phyloP scores from a whole-genome alignment of 2,888 invertebrate species.

The Rhingia rostrata region DNA sequence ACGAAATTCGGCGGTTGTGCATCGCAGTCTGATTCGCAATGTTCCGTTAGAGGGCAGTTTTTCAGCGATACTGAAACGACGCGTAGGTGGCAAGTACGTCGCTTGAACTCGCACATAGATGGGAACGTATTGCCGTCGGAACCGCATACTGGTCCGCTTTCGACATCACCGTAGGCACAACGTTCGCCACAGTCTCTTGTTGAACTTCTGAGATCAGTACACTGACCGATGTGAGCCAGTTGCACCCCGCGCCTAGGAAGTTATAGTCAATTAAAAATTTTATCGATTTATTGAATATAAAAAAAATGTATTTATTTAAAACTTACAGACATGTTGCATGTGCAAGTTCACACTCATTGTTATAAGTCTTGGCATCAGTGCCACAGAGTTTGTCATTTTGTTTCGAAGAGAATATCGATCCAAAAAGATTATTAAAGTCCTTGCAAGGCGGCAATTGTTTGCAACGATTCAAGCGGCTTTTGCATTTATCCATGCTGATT shows the following conservation, averaged over 20 bases:
- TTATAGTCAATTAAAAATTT: conserved; percentile 15
- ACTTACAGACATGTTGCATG: conserved; percentile 93
- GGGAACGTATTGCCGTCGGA: conserved; percentile 95
- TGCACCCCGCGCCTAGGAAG: conserved; percentile 89
- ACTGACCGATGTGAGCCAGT: conserved; percentile 94
- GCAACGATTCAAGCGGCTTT: conserved; percentile 89
- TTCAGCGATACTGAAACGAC: conserved; percentile 92
- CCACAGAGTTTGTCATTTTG: conserved; percentile 93
- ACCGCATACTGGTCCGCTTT: conserved; percentile 91
- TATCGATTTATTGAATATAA: neutral
- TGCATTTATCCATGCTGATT: conserved; percentile 89
- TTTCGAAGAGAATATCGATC: conserved; percentile 84
- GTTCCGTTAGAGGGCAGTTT: conserved; percentile 93
- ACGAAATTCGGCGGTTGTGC: conserved; percentile 89
- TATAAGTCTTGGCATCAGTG: conserved; percentile 93
- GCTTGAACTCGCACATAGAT: conserved; percentile 92
- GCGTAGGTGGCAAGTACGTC: conserved; percentile 92
- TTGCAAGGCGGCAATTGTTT: conserved; percentile 88
- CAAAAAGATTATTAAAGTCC: conserved; percentile 81
- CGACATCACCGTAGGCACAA: conserved; percentile 85
- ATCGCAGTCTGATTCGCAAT: conserved; percentile 87
- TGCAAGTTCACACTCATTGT: conserved; percentile 91
- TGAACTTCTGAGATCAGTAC: conserved; percentile 85
- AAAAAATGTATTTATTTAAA: neutral
- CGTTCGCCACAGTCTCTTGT: conserved; percentile 85